Evolutionary conservation across 2,888 invertebrate species (phyloP).

Genomic region (Drosophila aldrichi): DNA sequence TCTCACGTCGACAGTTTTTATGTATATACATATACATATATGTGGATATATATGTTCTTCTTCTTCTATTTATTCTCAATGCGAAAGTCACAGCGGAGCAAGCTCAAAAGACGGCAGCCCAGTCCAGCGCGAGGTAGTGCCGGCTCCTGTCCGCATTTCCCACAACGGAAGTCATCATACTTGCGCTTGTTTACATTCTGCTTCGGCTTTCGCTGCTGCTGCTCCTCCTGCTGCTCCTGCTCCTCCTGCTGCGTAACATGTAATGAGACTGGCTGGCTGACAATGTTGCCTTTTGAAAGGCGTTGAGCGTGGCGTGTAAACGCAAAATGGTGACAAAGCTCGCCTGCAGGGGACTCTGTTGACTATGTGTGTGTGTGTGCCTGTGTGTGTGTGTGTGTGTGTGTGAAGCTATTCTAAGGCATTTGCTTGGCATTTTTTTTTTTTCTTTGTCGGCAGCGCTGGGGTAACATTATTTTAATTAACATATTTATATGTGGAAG

Average conservation of each 20-base stretch:
- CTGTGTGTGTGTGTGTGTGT: conserved; percentile 24
- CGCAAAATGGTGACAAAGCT: conserved; percentile 83
- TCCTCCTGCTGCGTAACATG: conserved; percentile 59
- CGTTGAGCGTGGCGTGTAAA: conserved; percentile 79
- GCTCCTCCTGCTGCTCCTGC: conserved; percentile 30
- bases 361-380: conserved; percentile 19
- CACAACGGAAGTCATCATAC: conserved; percentile 76
- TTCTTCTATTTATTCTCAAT: conserved; percentile 75
- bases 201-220: conserved; percentile 26
- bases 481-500: conserved; percentile 78
- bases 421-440: conserved; percentile 52
- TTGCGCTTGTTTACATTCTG: conserved; percentile 75
- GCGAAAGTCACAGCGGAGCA: conserved; percentile 48
- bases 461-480: conserved; percentile 83
- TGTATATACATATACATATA: too few species aligned
- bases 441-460: conserved; percentile 54
- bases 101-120: conserved; percentile 59
- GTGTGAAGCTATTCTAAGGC: conserved; percentile 73
- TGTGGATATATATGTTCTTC: neutral
- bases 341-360: conserved; percentile 71
- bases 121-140: neutral
- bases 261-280: conserved; percentile 62
- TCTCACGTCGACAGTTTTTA: conserved; percentile 46
- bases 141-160: conserved; percentile 71
- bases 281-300: conserved; percentile 70